Evolutionary conservation across 2,797 vertebrate species (phyloP), one percentile per base, ranked within the genome.

Genomic region (Danio kyathit): DNA sequence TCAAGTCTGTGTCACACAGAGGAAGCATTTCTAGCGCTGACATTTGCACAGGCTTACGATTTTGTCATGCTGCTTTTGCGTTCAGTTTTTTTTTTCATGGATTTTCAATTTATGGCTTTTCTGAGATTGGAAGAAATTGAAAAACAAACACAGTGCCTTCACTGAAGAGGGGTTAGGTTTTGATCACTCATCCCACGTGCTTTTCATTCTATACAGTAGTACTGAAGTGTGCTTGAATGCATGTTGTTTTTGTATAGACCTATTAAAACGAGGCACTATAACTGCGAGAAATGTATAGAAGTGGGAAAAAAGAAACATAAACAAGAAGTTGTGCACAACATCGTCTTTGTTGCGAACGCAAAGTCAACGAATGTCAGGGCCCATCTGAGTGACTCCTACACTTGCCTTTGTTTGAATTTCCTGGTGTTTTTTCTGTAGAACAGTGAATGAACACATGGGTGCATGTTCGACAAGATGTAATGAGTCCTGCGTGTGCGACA

Each of bases 401-500:
- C 6, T 51, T 67, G 46, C 6, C 19, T 64, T 49, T 51, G 51
- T 74, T 43, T 38, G 66, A 63, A 44, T 44, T 60, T 64, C 49
- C 29, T 40, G 8, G 38, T 43, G 12, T 76, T 49, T 52, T 21
- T 8, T 59, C 38, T 48, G 48, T n/a, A 67, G 19, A 60, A 54
- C 17, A 19, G 38, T 54, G 41, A 74, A 69, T 74, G 43, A 79
- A 70, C 49, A 16, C 72, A 43, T 13, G 29, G 54, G 64, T 43
- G 14, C 49, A 49, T 44, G 64, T 70, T 77, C 10, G 10, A 61
- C 65, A 57, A 70, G 72, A 49, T 70, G 49, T 79, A 83, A 83
- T 76, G 65, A 80, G 73, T 57, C 71, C 70, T 74, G 41, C 9
- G 17, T 29, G 72, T 57, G 54, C 7, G 7, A 38, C 13, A 9